phyloP scores from a whole-genome alignment of 1,140 invertebrate species.

The Theocolax elegans region DNA sequence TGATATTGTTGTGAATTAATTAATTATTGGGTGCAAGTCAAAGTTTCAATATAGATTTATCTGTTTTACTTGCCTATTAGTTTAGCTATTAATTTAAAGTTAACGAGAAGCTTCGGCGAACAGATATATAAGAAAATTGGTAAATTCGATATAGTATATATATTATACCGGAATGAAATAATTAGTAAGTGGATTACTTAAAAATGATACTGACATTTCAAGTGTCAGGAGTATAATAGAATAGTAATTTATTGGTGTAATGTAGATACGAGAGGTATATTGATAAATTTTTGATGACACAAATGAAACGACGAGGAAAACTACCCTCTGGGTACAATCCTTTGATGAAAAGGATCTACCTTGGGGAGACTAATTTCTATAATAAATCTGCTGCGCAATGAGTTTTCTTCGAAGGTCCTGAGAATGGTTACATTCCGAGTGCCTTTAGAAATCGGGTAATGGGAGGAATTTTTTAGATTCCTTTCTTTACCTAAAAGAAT shows the following conservation, averaged over 20 bases:
- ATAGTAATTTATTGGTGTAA: neutral
- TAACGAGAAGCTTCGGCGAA: too few relatives aligned
- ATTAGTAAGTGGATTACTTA: too few relatives aligned
- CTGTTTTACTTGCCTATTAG: too few relatives aligned
- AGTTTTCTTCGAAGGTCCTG: neutral
- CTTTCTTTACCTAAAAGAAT: neutral
- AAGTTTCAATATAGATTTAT: too few relatives aligned
- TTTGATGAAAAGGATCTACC: neutral
- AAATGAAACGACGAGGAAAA: neutral
- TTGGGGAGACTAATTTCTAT: slow-evolving; percentile 17
- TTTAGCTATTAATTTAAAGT: too few relatives aligned
- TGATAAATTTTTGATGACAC: neutral
- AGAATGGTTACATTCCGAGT: neutral
- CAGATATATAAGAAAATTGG: too few relatives aligned
- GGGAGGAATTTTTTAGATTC: neutral
- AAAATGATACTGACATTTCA: too few relatives aligned
- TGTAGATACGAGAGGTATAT: neutral
- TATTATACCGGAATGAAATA: too few relatives aligned
- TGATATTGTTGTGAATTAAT: too few relatives aligned
- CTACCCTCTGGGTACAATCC: neutral
- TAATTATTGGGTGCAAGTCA: too few relatives aligned
- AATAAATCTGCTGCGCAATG: slow-evolving; percentile 11
- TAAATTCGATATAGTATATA: too few relatives aligned
- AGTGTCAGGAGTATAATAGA: too few relatives aligned
- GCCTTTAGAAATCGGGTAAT: neutral